Base-by-base conservation (phyloP, 2,113 vertebrate genomes). In the Saguinus midas region DNA sequence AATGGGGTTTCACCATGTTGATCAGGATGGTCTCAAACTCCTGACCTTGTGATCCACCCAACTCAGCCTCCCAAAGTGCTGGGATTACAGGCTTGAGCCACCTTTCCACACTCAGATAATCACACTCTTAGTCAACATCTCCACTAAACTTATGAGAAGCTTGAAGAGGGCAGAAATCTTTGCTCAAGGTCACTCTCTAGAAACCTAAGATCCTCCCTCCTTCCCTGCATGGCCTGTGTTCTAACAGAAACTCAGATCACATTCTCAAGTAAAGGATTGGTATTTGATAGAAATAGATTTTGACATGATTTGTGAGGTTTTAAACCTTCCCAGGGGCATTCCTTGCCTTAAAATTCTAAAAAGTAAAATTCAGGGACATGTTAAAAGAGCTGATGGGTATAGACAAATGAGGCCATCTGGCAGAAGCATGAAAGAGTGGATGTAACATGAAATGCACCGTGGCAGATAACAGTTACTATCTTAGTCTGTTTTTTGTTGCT, bases 71-170 rank as follows among this genome's bases (percentile, higher is more conserved):
- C 50, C 50, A 52, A 52, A 16, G 14, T 17, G 50, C 14, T 52
- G 50, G 50, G 50, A 52, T 52, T 16, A 52, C 14, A 52, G 50
- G 14, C 50, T 52, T 52, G 50, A 52, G 50, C 50, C 50, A 16
- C 50, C 50, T 52, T 3, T 52, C 14, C 50, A 4, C 1, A 14
- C 50, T 3, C 9, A n/a, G 23, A 82, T 82, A 57, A 58, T 16
- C 23, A 27, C 4, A 1, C 13, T 13, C 14, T 8, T 4, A 8
- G 5, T 13, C 23, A 6, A 21, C 13, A 40, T 23, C 79, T 5
- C 13, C 81, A 58, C 25, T 61, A 83, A 17, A 83, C 37, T 43
- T 27, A 40, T 10, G 37, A 43, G 55, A 43, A 27, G 3, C 17
- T 29, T 84, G 81, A 64, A 25, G 8, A 43, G 37, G 57, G 43